Base-by-base conservation (phyloP, 2,797 vertebrate species). In the Cetoscarus ocellatus region DNA sequence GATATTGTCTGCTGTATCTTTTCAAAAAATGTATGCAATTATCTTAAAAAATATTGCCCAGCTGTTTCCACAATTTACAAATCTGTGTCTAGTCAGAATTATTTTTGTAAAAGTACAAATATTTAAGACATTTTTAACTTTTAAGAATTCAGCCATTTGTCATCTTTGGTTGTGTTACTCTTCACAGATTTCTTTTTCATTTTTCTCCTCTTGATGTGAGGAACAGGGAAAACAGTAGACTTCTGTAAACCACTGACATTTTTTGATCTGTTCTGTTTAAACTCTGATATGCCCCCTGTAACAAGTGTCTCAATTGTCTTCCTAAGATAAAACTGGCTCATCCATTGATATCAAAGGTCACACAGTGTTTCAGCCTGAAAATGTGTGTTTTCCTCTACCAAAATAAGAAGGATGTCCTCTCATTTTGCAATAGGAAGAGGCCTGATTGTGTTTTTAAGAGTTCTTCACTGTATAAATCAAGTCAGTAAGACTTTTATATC, bases 311-410 rank as follows among this genome's bases (percentile, higher is more conserved):
- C 61, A 70, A 60, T 38, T 52, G 14, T 73, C 61, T 70, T 8
- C 9, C 74, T 54, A 70, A 47, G 49, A 40, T 5, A 42, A 15
- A 44, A 50, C 38, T 53, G 58, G 44, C 11, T 47, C 52, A 38
- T 27, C 47, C 15, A 34, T 34, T 61, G 2, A 54, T 55, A 69
- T 79, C 60, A 66, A 75, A 81, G 72, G 65, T 82, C 62, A 58
- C 17, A 11, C 13, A 10, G 15, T 15, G 27, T 49, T 54, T 71
- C 42, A 40, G 51, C 55, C 62, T 45, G 27, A 19, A 39, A 48
- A 7, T 11, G 40, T 40, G 42, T 1, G 48, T 61, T 53, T 19
- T 6, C 1, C 39, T 50, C 10, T 40, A n/a, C 34, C 34, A 35
- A 62, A 12, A n/a, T 17, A 72, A 49, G 56, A 17, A 61, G 59